Base-by-base conservation (phyloP, 2,797 vertebrate genomes). In the Helostoma temminkii region DNA sequence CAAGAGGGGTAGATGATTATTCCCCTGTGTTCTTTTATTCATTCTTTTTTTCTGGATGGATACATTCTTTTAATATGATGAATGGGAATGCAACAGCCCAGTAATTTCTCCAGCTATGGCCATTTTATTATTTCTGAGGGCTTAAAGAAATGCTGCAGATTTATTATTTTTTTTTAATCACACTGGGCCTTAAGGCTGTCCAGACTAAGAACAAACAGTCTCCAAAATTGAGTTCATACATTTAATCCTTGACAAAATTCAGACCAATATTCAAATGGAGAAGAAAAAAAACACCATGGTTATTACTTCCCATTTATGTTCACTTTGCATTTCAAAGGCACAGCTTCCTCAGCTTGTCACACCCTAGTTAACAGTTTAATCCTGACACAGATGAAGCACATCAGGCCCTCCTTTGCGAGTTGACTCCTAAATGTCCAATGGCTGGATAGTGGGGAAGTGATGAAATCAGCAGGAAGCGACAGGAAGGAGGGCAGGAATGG, bases 311-410 rank as follows among this genome's bases (percentile, higher is more conserved):
- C 58, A 76, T 84, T 89, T 78, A 82, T 81, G 84, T 84, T 72
- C 69, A 68, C 73, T 91, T 90, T 89, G 84, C 89, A 92, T 91
- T 89, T 91, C 89, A 91, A 92, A 91, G 80, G 78, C 63, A 65
- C 16, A 18, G 71, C 69, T 64, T 83, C 72, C 73, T 64, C 76
- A 74, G 75, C 82, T 86, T 85, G 82, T 87, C 72, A 88, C 86
- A 91, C 74, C 61, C 78, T 74, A 70, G 87, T 90, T 89, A 90
- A 86, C 82, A 75, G 60, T 90, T 91, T 85, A 90, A 86, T 89
- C 80, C 78, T 57, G 78, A 81, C 69, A 83, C n/a, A 64, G 73
- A 74, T 80, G 81, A 78, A 84, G 80, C 64, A 78, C 82, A 74
- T 32, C n/a, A n/a, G 21, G 74, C 32, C 62, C 43, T 75, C 65